Base-by-base conservation (phyloP, 2,888 invertebrate genomes). In the Monoplex corrugatus region DNA sequence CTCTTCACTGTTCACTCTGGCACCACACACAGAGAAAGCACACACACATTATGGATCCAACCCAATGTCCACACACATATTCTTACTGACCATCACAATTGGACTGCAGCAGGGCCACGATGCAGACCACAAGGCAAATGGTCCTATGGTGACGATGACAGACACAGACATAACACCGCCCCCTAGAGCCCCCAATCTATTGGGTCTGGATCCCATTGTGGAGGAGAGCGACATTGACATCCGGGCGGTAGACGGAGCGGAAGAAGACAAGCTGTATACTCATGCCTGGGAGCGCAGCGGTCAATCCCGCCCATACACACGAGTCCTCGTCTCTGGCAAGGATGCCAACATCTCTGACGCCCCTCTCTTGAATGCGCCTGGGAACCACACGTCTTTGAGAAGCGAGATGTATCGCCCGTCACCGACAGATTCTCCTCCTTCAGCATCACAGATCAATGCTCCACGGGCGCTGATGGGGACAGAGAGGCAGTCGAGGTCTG, bases 271-370 rank as follows among this genome's bases (percentile, higher is more conserved):
- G 50, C 84, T 84, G 35, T 84, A 84, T 57, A 57, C 50, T 6
- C 84, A 84, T 38, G 84, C 84, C 35, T 57, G 84, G 84, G 84
- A 84, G 57, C 44, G 83, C 45, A 83, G 84, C 84, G 84, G 84
- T 19, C 84, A 84, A 6, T 84, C 84, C 1, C 50, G 84, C 16
- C 57, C 84, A 0, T 84, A 84, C 84, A 50, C 57, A 1, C 86
- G 86, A 1, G 86, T 86, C 40, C 68, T 86, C 40, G 86, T 86
- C 35, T 86, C 86, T 0, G 86, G 86, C 16, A 86, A 86, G 38
- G 86, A 86, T n/a, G 86, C 86, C 86, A 86, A 86, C 86, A 86
- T 86, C 86, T 68, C 68, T 3, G 86, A 86, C 68, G 86, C 63
- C 3, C 86, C 85, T 13, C 63, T 86, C 28, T 68, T 86, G n/a